phyloP scores from a whole-genome alignment of 2,888 invertebrate genomes.

The Bombyx huttoni region DNA sequence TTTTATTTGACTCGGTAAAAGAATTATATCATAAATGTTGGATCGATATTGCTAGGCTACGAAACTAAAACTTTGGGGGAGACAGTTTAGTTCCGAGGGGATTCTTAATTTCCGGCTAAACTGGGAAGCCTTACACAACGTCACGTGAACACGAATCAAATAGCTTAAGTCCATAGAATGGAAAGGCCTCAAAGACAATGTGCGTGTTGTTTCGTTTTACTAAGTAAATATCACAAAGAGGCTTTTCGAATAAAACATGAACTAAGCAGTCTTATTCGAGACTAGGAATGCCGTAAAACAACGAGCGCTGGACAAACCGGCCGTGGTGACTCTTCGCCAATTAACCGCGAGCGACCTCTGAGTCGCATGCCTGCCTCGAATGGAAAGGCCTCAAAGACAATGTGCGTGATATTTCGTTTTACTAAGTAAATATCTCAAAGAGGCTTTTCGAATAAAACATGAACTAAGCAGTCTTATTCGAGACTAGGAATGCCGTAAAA shows the following conservation, averaged over 20 bases:
- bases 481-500: constrained; percentile 53
- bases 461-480: background rate
- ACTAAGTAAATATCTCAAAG: no score
- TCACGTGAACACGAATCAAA: constrained; percentile 12
- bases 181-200: background rate
- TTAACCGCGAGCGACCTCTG: constrained; percentile 64
- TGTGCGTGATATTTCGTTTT: no score
- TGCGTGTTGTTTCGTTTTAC: background rate
- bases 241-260: background rate
- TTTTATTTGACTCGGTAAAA: background rate
- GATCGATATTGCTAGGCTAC: constrained; percentile 65
- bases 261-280: constrained; percentile 4
- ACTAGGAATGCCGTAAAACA: constrained; percentile 57
- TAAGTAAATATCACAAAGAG: background rate
- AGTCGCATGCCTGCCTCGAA: constrained; percentile 33
- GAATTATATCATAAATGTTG: constrained; percentile 5
- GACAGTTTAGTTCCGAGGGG: constrained; percentile 33
- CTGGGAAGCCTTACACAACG: constrained; percentile 35
- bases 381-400: no score
- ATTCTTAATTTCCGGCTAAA: constrained; percentile 55
- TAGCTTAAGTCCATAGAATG: constrained; percentile 12
- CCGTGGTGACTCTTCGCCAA: constrained; percentile 54
- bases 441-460: background rate
- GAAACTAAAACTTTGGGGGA: constrained; percentile 38
- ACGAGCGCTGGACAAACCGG: constrained; percentile 53